Percentiles rank a stretch among this genome's conserved stretches.
These are phyloP conservation scores for Thymallus thymallus DNA, from an alignment of 2,113 vertebrate species.

Conservation along the genomic window DNA sequence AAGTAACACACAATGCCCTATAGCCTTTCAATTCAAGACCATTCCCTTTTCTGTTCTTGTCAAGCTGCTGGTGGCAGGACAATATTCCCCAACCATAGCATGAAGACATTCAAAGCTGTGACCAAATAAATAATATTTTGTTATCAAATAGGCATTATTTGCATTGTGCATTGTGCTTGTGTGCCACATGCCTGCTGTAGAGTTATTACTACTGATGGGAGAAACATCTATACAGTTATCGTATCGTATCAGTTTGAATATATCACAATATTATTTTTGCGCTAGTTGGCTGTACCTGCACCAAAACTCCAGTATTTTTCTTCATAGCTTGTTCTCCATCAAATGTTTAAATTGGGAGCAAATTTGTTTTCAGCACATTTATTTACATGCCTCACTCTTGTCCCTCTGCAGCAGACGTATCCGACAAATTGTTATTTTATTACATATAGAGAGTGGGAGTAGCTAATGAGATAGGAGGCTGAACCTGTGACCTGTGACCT, in stretches of 20 bases:
- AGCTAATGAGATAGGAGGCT: background rate
- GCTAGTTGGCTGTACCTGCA: too few species aligned
- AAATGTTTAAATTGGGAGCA: too few species aligned
- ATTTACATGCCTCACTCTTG: too few species aligned
- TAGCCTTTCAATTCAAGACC: conserved; percentile 14
- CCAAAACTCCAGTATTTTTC: too few species aligned
- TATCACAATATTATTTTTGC: too few species aligned
- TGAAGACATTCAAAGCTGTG: background rate
- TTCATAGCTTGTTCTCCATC: too few species aligned
- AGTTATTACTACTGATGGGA: too few species aligned
- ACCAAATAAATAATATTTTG: background rate
- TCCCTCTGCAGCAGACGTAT: too few species aligned
- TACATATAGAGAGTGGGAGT: background rate
- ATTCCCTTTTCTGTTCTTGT: conserved; percentile 19
- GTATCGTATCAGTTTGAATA: too few species aligned
- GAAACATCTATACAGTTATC: background rate
- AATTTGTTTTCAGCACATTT: too few species aligned
- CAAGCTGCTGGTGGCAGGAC: conserved; percentile 1
- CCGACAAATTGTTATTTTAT: background rate
- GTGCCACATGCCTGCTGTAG: background rate
- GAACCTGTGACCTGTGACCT: background rate
- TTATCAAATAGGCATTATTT: background rate
- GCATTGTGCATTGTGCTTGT: background rate
- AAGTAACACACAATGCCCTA: conserved; percentile 18
- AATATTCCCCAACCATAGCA: background rate